Base-by-base conservation (phyloP, 2,888 invertebrate species). In the Campopleginae sp. region DNA sequence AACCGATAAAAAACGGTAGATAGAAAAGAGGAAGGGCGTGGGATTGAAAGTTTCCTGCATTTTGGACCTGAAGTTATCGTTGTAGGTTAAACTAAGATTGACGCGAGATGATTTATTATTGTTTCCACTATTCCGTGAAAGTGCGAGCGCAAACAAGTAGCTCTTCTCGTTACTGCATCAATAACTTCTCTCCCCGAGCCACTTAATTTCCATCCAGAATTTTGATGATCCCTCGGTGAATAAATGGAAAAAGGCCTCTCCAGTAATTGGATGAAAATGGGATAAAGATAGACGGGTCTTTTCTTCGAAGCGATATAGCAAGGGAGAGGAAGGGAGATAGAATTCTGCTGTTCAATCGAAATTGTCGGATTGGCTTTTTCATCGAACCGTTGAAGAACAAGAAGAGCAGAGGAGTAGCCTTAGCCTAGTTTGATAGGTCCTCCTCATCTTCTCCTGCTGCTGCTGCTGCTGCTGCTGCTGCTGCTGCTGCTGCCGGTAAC, bases 341-440 rank as follows among this genome's bases (percentile, higher is more conserved):
- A 70, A 72, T 71, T 76, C 31, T 66, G 71, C 51, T 33, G 33
- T 78, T 78, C 54, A 61, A 70, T 85, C 63, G 70, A 79, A 66
- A 54, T 58, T 33, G 58, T 48, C 38, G 58, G 33, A 79, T 80
- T 54, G 65, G 51, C 48, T 51, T 80, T 80, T 54, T 54, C 54
- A 68, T 58, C 48, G 31, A 44, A 70, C 46, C 71, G 76, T 79
- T 54, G 75, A 33, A 27, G 65, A 68, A 78, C 48, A 48, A 14
- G 63, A n/a, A n/a, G 70, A 66, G 38, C 38, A 10, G n/a, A 46
- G 46, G 6, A 48, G 38, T 27, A 65, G 72, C 70, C 74, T 77
- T 81, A 85, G 72, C 74, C 78, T 78, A 85, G 63, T 85, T 81
- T 70, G 31, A 85, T 78, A 74, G 51, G 33, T 54, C 42, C 42